phyloP scores from a whole-genome alignment of 2,888 invertebrate species.

The Hypomecis punctinalis region DNA sequence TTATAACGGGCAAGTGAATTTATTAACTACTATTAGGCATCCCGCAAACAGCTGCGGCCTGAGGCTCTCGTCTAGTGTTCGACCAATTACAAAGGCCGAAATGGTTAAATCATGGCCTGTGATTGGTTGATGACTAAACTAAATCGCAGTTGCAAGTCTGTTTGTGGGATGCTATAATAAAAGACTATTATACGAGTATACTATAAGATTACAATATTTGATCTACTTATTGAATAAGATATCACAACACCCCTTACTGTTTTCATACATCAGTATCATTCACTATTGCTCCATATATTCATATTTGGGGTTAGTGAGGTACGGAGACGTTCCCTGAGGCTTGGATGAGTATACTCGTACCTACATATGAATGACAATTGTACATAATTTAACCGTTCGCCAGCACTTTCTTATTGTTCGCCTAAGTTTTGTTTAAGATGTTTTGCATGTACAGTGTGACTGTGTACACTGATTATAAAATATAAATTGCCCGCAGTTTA shows the following conservation, averaged over 20 bases:
- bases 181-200: no score
- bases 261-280: slow-evolving; percentile 53
- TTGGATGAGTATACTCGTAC: slow-evolving; percentile 29
- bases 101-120: no score
- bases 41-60: no score
- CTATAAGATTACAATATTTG: no score
- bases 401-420: slow-evolving; percentile 14
- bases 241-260: slow-evolving; percentile 30
- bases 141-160: no score
- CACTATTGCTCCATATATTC: slow-evolving; percentile 76
- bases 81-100: no score
- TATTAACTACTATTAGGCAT: no score
- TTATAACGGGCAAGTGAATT: no score
- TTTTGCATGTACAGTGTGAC: slow-evolving; percentile 2
- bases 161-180: no score
- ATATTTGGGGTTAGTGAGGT: slow-evolving; percentile 69
- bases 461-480: neutral
- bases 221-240: slow-evolving; percentile 4
- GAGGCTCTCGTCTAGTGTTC: no score
- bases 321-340: slow-evolving; percentile 40
- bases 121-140: no score
- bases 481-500: no score
- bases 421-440: slow-evolving; percentile 21
- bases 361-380: slow-evolving; percentile 39
- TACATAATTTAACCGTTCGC: slow-evolving; percentile 32